phyloP scores from a whole-genome alignment of 2,888 invertebrate species.

The Philaethria dido region DNA sequence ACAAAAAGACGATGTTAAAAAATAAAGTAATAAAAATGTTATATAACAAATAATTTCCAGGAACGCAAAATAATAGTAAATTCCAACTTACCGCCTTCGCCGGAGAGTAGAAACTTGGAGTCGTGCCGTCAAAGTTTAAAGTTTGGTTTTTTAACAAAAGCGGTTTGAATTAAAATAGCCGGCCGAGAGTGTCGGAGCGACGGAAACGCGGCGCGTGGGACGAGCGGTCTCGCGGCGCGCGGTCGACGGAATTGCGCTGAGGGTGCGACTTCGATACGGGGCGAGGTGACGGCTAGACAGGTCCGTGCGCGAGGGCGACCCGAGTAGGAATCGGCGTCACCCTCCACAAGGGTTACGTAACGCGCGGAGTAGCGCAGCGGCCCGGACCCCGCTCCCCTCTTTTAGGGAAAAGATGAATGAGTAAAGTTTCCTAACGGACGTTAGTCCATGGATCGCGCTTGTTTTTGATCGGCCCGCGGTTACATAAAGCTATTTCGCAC shows the following conservation, averaged over 20 bases:
- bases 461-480: constrained; percentile 67
- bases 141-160: constrained; percentile 36
- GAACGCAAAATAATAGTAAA: constrained; percentile 55
- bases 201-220: constrained; percentile 36
- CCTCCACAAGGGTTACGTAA: constrained; percentile 68
- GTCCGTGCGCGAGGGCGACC: constrained; percentile 64
- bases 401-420: constrained; percentile 82
- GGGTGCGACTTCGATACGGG: constrained; percentile 44
- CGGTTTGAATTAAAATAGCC: constrained; percentile 32
- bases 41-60: constrained; percentile 56
- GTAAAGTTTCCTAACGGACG: constrained; percentile 79
- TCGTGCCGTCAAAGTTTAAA: constrained; percentile 48
- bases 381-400: constrained; percentile 71
- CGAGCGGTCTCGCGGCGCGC: constrained; percentile 44
- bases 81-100: constrained; percentile 67
- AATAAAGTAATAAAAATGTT: constrained; percentile 53
- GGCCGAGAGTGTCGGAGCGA: constrained; percentile 29
- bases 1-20: constrained; percentile 48
- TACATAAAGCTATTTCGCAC: constrained; percentile 70
- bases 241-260: constrained; percentile 45
- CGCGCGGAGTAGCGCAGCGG: constrained; percentile 69
- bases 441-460: constrained; percentile 73
- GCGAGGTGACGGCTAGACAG: constrained; percentile 48
- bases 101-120: constrained; percentile 56
- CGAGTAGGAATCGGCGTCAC: constrained; percentile 62